Percentiles rank a stretch among this genome's conserved stretches.
Conservation (phyloP, 2,113 vertebrate species). For the Thinocorus orbignyianus region DNA sequence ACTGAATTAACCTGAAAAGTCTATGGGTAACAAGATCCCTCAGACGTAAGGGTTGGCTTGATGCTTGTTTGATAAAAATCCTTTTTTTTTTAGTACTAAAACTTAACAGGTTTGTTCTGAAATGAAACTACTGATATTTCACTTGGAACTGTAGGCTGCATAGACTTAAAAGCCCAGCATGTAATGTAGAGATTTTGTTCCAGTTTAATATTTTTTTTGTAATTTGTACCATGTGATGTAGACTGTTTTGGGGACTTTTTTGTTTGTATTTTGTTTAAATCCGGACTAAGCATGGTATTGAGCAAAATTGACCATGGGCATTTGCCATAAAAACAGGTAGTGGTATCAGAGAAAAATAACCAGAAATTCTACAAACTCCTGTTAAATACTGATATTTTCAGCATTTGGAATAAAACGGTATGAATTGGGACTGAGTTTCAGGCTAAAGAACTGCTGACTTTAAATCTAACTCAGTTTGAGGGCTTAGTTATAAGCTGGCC, state of each 20-base stretch:
- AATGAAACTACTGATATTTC: background rate
- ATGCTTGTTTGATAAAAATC: background rate
- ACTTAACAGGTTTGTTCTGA: background rate
- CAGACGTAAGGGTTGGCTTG: background rate
- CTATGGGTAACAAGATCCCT: background rate
- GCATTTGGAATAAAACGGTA: background rate
- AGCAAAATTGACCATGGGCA: background rate
- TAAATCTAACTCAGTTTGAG: background rate
- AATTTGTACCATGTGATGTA: background rate
- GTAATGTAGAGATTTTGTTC: background rate
- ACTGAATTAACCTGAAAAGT: slow-evolving; percentile 65
- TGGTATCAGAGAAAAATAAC: background rate
- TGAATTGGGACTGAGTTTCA: slow-evolving; percentile 16
- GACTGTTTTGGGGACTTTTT: background rate
- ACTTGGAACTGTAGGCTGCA: background rate
- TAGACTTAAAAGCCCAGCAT: background rate
- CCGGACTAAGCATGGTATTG: background rate
- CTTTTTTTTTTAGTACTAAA: background rate
- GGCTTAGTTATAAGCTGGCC: background rate
- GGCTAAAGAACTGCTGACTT: background rate
- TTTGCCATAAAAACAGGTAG: background rate
- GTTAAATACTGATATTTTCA: background rate
- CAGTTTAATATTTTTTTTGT: background rate
- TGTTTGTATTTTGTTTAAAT: background rate
- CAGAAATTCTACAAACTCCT: background rate